Evolutionary conservation across 2,113 vertebrate genomes (phyloP).

Genomic region (Anser brachyrhynchus): DNA sequence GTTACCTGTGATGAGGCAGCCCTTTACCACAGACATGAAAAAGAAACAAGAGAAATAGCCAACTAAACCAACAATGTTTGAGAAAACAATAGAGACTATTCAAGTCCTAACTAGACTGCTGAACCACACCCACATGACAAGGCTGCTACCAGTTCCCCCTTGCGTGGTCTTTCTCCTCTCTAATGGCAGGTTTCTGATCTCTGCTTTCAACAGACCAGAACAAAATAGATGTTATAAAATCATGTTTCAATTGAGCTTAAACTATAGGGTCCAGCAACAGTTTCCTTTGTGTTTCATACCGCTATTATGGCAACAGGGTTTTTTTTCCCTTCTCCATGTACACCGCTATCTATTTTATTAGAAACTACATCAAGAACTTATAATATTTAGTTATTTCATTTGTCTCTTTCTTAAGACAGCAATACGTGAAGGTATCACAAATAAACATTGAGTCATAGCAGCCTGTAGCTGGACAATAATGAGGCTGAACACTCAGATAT

Average conservation of each 20-base stretch:
- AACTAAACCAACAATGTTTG: background rate
- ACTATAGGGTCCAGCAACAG: background rate
- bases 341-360: background rate
- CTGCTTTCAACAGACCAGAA: background rate
- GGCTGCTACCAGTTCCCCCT: background rate
- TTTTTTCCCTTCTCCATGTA: background rate
- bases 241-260: background rate
- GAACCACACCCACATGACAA: constrained; percentile 45
- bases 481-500: background rate
- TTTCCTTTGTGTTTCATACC: background rate
- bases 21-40: background rate
- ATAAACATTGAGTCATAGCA: background rate
- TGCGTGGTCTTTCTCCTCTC: background rate
- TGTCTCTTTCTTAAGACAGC: too few relatives aligned
- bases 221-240: background rate
- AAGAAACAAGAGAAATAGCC: background rate
- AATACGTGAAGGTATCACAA: background rate
- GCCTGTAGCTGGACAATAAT: background rate
- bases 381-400: background rate
- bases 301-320: background rate
- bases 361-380: background rate
- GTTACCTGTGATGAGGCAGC: background rate
- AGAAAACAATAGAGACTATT: constrained; percentile 47
- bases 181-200: background rate
- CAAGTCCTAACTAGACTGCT: background rate